Conservation (phyloP, 2,113 vertebrate genomes). For the Oryzias woworae region DNA sequence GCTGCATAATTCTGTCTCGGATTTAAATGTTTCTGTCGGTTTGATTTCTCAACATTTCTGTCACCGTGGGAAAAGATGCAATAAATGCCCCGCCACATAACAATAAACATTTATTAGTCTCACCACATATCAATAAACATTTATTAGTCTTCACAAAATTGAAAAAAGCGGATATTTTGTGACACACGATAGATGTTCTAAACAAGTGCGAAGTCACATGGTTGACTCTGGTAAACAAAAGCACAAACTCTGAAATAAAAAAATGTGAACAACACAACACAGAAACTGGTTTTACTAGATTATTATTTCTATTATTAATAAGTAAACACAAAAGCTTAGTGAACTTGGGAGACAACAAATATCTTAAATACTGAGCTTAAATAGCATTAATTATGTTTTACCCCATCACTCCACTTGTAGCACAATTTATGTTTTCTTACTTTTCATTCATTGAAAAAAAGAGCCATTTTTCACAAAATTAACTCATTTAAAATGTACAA, state of each 20-base stretch:
- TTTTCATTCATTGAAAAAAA: too few relatives aligned
- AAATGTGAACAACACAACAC: too few relatives aligned
- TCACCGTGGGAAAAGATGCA: too few relatives aligned
- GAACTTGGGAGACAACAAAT: slow-evolving; percentile 15
- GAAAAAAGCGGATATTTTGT: slow-evolving; percentile 53
- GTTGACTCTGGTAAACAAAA: slow-evolving; percentile 3
- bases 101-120: slow-evolving; percentile 66
- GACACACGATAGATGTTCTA: slow-evolving; percentile 52
- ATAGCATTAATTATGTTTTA: slow-evolving; percentile 1
- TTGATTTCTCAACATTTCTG: too few relatives aligned
- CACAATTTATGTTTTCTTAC: background rate
- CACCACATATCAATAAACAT: slow-evolving; percentile 58
- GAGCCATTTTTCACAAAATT: too few relatives aligned
- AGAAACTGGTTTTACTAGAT: too few relatives aligned
- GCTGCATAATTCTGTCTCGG: slow-evolving; percentile 14
- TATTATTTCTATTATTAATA: background rate
- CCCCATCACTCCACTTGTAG: background rate
- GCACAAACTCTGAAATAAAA: background rate
- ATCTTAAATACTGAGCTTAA: slow-evolving; percentile 9
- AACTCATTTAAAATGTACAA: too few relatives aligned
- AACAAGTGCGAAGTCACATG: slow-evolving; percentile 24
- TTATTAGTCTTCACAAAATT: slow-evolving; percentile 51
- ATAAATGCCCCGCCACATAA: slow-evolving; percentile 34
- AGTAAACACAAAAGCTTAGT: slow-evolving; percentile 31
- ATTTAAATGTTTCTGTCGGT: background rate